A percentile compares a stretch with the other conserved stretches of the same genome.
Conservation (phyloP, 1,140 invertebrate genomes). For the Sitophilus oryzae region DNA sequence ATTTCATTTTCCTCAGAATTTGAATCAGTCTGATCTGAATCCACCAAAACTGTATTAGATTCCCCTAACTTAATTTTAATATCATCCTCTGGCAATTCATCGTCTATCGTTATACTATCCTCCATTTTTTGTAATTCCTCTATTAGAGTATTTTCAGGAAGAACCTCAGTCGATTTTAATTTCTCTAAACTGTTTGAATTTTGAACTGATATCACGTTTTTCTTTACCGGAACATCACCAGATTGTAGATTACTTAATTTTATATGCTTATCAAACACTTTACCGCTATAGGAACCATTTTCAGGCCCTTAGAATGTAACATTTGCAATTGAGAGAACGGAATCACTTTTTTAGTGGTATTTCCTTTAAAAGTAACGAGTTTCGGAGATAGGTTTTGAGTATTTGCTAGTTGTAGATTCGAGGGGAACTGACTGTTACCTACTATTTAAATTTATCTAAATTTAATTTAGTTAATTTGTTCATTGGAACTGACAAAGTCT, state of each 20-base stretch:
- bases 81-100: not conserved
- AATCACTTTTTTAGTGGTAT: conserved; percentile 36
- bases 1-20: conserved; percentile 11
- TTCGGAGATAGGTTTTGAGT: conserved; percentile 32
- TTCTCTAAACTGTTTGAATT: conserved; percentile 1
- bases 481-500: conserved; percentile 39
- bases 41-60: not conserved
- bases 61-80: conserved; percentile 5
- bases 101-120: too few species aligned
- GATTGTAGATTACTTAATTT: not conserved
- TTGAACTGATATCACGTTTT: not conserved
- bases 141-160: too few species aligned
- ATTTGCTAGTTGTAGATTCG: conserved; percentile 23
- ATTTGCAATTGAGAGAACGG: conserved; percentile 38
- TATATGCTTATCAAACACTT: conserved; percentile 30
- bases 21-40: conserved; percentile 6
- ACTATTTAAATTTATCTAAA: conserved; percentile 42
- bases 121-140: conserved; percentile 8
- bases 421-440: conserved; percentile 26
- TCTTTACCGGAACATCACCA: not conserved
- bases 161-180: too few species aligned
- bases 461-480: conserved; percentile 41
- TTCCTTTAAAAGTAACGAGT: conserved; percentile 37
- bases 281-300: conserved; percentile 38
- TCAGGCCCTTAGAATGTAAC: conserved; percentile 38